Conservation (phyloP, 2,888 invertebrate species). For the Cheilosia vernalis region DNA sequence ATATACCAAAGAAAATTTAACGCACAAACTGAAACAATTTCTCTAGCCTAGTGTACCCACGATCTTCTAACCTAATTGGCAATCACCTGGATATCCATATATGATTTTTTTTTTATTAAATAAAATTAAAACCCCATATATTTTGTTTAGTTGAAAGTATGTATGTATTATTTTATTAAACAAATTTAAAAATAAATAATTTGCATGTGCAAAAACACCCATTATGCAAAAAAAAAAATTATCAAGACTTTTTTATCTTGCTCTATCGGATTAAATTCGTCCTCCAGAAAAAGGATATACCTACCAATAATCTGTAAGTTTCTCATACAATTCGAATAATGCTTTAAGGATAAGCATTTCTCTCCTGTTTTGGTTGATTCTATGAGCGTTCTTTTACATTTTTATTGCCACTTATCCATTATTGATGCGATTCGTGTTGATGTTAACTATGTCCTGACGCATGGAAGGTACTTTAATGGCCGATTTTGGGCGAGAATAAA, state of each 20-base stretch:
- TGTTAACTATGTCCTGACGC: conserved; percentile 9
- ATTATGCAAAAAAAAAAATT: background rate
- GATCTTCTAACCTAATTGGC: conserved; percentile 42
- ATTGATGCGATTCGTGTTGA: conserved; percentile 32
- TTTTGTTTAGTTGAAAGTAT: background rate
- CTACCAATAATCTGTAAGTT: background rate
- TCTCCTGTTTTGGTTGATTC: background rate
- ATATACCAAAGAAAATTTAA: conserved; percentile 70
- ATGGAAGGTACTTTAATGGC: conserved; percentile 12
- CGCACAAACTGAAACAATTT: conserved; percentile 56
- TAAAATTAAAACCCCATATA: conserved; percentile 28
- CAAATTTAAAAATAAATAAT: conserved; percentile 40
- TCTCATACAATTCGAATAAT: background rate
- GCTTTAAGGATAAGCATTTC: background rate
- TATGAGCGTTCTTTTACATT: background rate
- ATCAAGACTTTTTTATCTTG: too few relatives aligned
- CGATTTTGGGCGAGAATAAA: conserved; percentile 9
- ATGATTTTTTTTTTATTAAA: conserved; percentile 37
- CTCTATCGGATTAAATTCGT: background rate
- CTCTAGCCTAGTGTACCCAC: conserved; percentile 12
- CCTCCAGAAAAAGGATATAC: background rate
- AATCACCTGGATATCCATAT: conserved; percentile 47
- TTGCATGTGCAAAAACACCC: conserved; percentile 43
- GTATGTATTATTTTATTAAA: background rate
- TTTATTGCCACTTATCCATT: conserved; percentile 19